Base-by-base conservation (phyloP, 2,797 vertebrate genomes). In the Lepilemur septentrionalis region DNA sequence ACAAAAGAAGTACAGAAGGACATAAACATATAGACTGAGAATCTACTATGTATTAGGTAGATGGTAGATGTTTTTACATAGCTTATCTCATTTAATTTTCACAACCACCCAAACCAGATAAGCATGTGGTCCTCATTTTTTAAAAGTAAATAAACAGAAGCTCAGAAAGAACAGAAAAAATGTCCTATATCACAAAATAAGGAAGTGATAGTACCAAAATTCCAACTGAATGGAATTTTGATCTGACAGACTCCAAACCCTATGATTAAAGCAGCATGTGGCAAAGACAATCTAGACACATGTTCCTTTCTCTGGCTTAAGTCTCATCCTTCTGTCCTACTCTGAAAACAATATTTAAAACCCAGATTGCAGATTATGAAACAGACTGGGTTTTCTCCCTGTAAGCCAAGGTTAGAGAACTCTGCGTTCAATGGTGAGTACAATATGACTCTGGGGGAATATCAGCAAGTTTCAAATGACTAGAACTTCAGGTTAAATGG, bases 351-450 rank as follows among this genome's bases (percentile, higher is more conserved):
- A 78, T 73, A 94, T 79, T 92, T 75, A 92, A 97, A 97, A 92
- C 72, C 69, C 95, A 97, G 83, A 93, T 6, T 93, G 94, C 67
- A 96, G 69, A 90, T 93, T 96, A 95, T 85, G 87, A 96, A 97
- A 97, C 96, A 95, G 89, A 70, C 72, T 93, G 84, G 72, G 61
- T 79, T 94, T 32, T 46, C 84, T 65, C 32, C 73, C 79, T 4
- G 14, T 32, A 81, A 92, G 95, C 96, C 94, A 97, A 92, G 69
- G 91, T 92, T 96, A 73, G 84, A 94, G 97, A 97, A 97, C 96
- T 97, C 59, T 48, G 84, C 5, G 95, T 96, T 90, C 97, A 76
- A 32, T 48, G 69, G 80, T 1, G 4, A 97, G 89, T 35, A 96
- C 91, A 80, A 86, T 13, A 38, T 50, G 94, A 90, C 97, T 91